Base-by-base conservation (phyloP, 1,140 invertebrate genomes). In the Octopus sinensis region DNA sequence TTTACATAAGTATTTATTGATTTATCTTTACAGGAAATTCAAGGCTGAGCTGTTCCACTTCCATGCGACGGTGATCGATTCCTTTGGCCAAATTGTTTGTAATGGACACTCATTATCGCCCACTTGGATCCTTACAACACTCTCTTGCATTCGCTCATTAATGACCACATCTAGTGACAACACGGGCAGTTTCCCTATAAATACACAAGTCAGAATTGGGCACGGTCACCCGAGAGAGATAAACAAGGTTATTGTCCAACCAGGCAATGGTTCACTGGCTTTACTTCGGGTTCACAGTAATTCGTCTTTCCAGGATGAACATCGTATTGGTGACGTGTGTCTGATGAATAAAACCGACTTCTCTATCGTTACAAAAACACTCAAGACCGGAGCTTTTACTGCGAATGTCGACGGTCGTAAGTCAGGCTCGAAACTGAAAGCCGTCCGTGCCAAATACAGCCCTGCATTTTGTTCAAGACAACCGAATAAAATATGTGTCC, bases 91-190 rank as follows among this genome's bases (percentile, higher is more conserved):
- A 73, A 23, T 73, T 13, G 68, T 73, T 9, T 73, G 68, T 17
- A 73, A 73, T 17, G 68, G 68, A n/a, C 68, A 73, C 30, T 17
- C 30, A 23, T n/a, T 73, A n/a, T n/a, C 68, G 6, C 30, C 68
- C 17, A 23, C 17, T n/a, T 73, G 68, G 68, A 23, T 73, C 17
- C 68, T 73, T 13, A 73, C 68, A 13, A 73, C 68, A n/a, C 5
- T 23, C 5, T n/a, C 68, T 5, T 73, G 68, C 13, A 73, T 73
- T 23, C 68, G 30, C 5, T 73, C 68, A 7, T 23, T 73, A 23
- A 73, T 73, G 68, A 73, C 68, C 9, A 73, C 68, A 17, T 73
- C 68, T n/a, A 73, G 68, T 73, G 68, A 73, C 30, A 73, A 7
- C 68, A 73, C 68, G 6, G 68, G 68, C 17, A 73, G 17, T 6